These are phyloP conservation scores for Pseudomyrmex pallidus DNA, from an alignment of 1,140 invertebrate species.

Conservation along the genomic window DNA sequence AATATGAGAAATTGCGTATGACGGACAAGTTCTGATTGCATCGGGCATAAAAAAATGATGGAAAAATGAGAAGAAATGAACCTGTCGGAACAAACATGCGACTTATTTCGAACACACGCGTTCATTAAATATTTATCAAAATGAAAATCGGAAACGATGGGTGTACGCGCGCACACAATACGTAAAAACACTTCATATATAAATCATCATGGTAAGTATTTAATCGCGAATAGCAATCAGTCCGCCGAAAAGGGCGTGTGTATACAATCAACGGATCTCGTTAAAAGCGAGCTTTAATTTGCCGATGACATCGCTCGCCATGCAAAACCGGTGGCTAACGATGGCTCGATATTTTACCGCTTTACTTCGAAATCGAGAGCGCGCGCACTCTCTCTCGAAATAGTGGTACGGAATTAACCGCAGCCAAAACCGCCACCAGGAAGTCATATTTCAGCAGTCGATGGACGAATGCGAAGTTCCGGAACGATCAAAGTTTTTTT, in stretches of 20 bases:
- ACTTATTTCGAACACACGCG: not conserved
- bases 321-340: conserved; percentile 1
- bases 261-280: not conserved
- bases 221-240: not conserved
- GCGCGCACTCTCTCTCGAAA: conserved; percentile 35
- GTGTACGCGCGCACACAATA: not conserved
- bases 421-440: conserved; percentile 17
- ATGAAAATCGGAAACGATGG: not conserved
- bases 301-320: conserved; percentile 2
- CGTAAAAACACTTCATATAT: not conserved
- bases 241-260: not conserved
- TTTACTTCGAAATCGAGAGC: conserved; percentile 1
- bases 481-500: conserved; percentile 19
- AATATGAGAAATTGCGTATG: not conserved
- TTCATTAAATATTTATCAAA: not conserved
- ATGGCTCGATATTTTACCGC: conserved; percentile 4
- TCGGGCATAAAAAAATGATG: not conserved
- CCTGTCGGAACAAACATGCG: not conserved
- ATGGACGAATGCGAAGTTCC: conserved; percentile 36
- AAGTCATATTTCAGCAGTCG: conserved; percentile 46
- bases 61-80: not conserved
- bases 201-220: not conserved
- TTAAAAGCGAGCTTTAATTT: conserved; percentile 20
- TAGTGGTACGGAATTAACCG: conserved; percentile 50
- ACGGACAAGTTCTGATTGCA: not conserved